phyloP scores from a whole-genome alignment of 2,888 invertebrate genomes.

The Scaeva pyrastri region DNA sequence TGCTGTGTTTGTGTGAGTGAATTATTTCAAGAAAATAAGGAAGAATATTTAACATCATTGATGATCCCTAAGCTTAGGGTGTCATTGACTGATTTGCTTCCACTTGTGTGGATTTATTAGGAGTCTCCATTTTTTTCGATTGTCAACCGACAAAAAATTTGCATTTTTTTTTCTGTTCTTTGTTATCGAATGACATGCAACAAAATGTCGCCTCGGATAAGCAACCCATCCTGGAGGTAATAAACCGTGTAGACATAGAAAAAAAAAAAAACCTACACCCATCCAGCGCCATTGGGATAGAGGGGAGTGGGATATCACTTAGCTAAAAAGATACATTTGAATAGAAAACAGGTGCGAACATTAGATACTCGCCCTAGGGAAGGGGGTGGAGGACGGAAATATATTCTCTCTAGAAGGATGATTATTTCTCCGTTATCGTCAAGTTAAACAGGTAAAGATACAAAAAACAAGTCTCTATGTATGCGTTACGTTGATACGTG shows the following conservation, averaged over 20 bases:
- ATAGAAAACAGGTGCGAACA: constrained; percentile 39
- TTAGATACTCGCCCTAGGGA: constrained; percentile 20
- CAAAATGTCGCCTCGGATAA: constrained; percentile 10
- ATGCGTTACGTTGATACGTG: too few species aligned
- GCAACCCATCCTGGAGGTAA: constrained; percentile 25
- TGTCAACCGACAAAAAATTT: constrained; percentile 14
- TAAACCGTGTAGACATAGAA: constrained; percentile 5
- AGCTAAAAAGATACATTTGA: constrained; percentile 26
- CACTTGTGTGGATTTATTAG: constrained; percentile 21
- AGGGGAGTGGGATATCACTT: constrained; percentile 11
- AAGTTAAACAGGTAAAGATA: constrained; percentile 51
- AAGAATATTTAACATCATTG: constrained; percentile 19
- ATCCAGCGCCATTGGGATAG: constrained; percentile 21
- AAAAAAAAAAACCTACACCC: constrained; percentile 10
- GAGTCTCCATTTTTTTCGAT: not conserved
- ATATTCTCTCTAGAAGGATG: constrained; percentile 1
- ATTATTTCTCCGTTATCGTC: constrained; percentile 50
- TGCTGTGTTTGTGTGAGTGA: not conserved
- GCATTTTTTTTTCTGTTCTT: not conserved
- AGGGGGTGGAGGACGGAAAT: too few species aligned
- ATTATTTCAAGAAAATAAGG: not conserved
- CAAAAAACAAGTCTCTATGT: not conserved
- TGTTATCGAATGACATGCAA: constrained; percentile 5
- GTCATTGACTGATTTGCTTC: constrained; percentile 41
- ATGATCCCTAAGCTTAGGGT: constrained; percentile 28